Conservation (phyloP, 2,113 vertebrate species). For the Nothoprocta perdicaria region DNA sequence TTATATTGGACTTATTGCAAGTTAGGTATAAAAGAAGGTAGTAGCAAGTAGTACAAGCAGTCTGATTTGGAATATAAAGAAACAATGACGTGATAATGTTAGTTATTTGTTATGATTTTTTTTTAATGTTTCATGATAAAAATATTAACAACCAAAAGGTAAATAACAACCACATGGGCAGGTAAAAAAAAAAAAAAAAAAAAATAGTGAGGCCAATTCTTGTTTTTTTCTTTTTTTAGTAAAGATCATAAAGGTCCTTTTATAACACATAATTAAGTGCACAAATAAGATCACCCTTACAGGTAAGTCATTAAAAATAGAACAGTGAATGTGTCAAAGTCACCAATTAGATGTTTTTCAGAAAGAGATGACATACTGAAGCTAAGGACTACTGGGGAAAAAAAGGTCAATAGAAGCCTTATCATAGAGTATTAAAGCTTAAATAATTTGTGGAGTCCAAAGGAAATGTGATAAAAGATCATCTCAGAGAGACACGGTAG, state of each 20-base stretch:
- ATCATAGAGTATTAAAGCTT: neutral
- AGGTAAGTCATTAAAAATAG: neutral
- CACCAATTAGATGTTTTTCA: neutral
- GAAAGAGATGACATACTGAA: neutral
- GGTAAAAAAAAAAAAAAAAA: neutral
- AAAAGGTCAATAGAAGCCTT: neutral
- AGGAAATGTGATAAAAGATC: fast-evolving
- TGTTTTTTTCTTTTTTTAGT: neutral
- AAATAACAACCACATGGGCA: neutral
- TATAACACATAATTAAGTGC: neutral
- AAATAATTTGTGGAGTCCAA: neutral
- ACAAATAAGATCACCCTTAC: neutral
- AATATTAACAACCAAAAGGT: neutral
- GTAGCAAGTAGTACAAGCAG: neutral
- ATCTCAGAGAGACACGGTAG: neutral
- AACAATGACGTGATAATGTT: neutral
- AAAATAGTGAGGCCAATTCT: neutral
- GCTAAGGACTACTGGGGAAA: fast-evolving
- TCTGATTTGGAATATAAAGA: neutral
- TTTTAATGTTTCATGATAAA: neutral
- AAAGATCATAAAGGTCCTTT: fast-evolving
- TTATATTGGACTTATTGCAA: neutral
- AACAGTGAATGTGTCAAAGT: neutral
- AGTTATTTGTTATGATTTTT: neutral
- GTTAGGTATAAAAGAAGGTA: neutral